These are phyloP conservation scores for Meloe dianella DNA, from an alignment of 2,888 invertebrate species.

Conservation along the genomic window DNA sequence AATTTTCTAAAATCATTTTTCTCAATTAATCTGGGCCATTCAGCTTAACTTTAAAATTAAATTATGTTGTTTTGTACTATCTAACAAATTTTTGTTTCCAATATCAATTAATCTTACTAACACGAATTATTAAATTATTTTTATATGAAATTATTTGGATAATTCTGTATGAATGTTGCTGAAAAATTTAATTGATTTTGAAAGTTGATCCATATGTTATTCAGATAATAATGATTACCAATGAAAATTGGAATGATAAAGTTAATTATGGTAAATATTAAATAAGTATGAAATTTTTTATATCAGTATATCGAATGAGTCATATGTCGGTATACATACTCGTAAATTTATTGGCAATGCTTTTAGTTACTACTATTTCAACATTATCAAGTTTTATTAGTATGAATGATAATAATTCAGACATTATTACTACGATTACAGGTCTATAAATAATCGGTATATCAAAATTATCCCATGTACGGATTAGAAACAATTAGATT, in stretches of 20 bases:
- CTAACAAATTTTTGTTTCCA: background rate
- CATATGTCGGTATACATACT: constrained; percentile 12
- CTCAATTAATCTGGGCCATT: background rate
- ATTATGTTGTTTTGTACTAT: background rate
- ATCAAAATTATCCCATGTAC: too few relatives aligned
- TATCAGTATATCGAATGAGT: constrained; percentile 6
- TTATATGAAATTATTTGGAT: background rate
- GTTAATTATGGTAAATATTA: constrained; percentile 16
- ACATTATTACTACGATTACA: too few relatives aligned
- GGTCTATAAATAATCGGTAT: too few relatives aligned
- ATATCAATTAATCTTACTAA: background rate
- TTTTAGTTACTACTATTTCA: constrained; percentile 24
- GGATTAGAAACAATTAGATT: too few relatives aligned
- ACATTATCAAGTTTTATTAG: constrained; percentile 21
- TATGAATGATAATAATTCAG: constrained; percentile 18
- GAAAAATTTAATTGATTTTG: background rate
- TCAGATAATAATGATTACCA: background rate
- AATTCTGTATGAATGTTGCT: background rate
- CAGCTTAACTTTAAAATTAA: background rate
- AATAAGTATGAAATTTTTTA: constrained; percentile 22
- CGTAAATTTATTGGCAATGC: constrained; percentile 24
- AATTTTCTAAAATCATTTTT: background rate
- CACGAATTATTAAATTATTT: background rate
- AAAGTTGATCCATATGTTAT: constrained; percentile 9
- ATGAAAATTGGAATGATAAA: constrained; percentile 12